These are phyloP conservation scores for Hephaestus fuliginosus DNA, from an alignment of 2,797 vertebrate species.

Conservation along the genomic window DNA sequence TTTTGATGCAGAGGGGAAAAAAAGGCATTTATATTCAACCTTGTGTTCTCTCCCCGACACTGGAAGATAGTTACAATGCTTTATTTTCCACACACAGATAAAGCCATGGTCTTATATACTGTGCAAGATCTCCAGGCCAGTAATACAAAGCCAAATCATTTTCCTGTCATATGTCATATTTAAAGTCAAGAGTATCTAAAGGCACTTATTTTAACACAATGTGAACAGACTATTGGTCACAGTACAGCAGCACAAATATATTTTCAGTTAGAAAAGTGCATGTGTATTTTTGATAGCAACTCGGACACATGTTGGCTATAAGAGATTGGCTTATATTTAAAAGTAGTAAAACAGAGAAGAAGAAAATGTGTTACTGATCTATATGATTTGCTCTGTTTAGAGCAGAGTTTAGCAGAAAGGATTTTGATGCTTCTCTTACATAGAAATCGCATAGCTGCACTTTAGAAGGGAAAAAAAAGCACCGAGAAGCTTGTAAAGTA, in stretches of 20 bases:
- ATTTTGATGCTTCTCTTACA: constrained; percentile 18
- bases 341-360: constrained; percentile 5
- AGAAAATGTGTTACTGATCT: background rate
- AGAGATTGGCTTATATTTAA: constrained; percentile 35
- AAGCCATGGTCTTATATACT: constrained; percentile 36
- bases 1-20: constrained; percentile 46
- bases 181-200: constrained; percentile 32
- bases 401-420: constrained; percentile 4
- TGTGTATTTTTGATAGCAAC: constrained; percentile 43
- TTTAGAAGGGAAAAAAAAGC: constrained; percentile 33
- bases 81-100: background rate
- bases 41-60: constrained; percentile 18
- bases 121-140: constrained; percentile 6
- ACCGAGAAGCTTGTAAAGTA: constrained; percentile 10
- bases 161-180: constrained; percentile 35
- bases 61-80: constrained; percentile 11
- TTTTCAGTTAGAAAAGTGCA: constrained; percentile 54
- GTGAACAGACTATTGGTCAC: constrained; percentile 11
- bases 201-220: constrained; percentile 21
- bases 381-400: constrained; percentile 1
- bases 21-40: constrained; percentile 25
- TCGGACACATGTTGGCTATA: constrained; percentile 18
- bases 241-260: constrained; percentile 60
- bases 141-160: constrained; percentile 37
- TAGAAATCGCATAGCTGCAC: constrained; percentile 38